Percentiles rank a stretch among this genome's conserved stretches.
phyloP scores from a whole-genome alignment of 2,113 vertebrate species.

The Gavialis gangeticus region DNA sequence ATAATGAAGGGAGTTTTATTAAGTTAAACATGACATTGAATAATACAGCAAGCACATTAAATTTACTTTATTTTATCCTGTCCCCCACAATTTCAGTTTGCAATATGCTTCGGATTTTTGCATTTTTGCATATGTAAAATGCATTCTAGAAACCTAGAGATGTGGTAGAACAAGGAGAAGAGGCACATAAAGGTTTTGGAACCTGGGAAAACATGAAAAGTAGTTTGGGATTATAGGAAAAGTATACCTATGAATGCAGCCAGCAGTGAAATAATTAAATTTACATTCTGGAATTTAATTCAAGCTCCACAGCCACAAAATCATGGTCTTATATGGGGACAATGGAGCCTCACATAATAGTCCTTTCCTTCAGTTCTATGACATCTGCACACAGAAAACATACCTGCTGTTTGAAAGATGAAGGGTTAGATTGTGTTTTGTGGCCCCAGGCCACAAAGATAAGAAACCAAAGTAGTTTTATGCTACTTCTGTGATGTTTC shows the following conservation, averaged over 20 bases:
- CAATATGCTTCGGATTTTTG: not conserved
- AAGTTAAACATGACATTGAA: not conserved
- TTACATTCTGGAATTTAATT: not conserved
- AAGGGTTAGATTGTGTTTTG: not conserved
- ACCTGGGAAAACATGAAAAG: not conserved
- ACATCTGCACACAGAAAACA: not conserved
- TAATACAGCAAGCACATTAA: not conserved
- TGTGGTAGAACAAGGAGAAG: not conserved
- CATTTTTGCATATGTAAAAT: not conserved
- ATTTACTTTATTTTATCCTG: not conserved
- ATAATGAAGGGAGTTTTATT: not conserved
- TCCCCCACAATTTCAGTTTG: not conserved
- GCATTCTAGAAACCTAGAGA: constrained; percentile 5
- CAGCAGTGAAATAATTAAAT: not conserved
- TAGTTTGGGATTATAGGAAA: not conserved
- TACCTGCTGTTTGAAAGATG: not conserved
- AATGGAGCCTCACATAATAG: not conserved
- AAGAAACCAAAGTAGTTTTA: not conserved
- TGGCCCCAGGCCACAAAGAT: not conserved
- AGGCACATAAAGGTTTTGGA: not conserved
- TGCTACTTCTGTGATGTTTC: not conserved
- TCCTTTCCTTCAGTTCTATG: not conserved
- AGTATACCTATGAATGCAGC: not conserved
- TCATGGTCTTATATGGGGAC: not conserved
- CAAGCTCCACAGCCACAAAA: not conserved